Evolutionary conservation across 2,888 invertebrate genomes (phyloP).

Genomic region (Chouioia cunea): DNA sequence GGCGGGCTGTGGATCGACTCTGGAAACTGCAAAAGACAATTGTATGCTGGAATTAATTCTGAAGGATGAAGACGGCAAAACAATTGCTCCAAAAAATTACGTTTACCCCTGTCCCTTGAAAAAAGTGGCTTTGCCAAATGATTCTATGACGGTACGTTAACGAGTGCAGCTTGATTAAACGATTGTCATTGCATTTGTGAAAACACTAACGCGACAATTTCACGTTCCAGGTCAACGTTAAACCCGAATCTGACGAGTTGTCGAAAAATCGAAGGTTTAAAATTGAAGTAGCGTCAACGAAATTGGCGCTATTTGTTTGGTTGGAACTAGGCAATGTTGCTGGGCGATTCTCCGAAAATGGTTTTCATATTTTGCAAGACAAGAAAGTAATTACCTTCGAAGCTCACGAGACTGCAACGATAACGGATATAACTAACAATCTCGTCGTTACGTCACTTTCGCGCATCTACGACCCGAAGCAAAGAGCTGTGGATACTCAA

Average conservation of each 20-base stretch:
- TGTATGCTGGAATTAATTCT: slow-evolving; percentile 71
- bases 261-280: slow-evolving; percentile 54
- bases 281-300: slow-evolving; percentile 69
- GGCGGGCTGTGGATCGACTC: slow-evolving; percentile 62
- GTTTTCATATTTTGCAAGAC: slow-evolving; percentile 72
- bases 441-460: slow-evolving; percentile 56
- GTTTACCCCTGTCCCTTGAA: slow-evolving; percentile 76
- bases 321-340: slow-evolving; percentile 71
- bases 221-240: slow-evolving; percentile 53
- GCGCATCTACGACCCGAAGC: slow-evolving; percentile 52
- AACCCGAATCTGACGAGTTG: slow-evolving; percentile 47
- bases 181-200: too few relatives aligned
- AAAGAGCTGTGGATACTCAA: slow-evolving; percentile 29
- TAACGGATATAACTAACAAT: slow-evolving; percentile 47
- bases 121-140: slow-evolving; percentile 69
- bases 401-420: slow-evolving; percentile 50
- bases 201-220: neutral
- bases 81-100: slow-evolving; percentile 76
- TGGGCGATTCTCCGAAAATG: slow-evolving; percentile 84
- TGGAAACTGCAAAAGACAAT: slow-evolving; percentile 58
- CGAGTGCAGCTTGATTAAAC: too few relatives aligned
- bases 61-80: slow-evolving; percentile 66
- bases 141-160: slow-evolving; percentile 72
- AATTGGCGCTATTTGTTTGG: slow-evolving; percentile 79
- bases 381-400: slow-evolving; percentile 59